A percentile compares a stretch with the other conserved stretches of the same genome.
Evolutionary conservation across 2,888 invertebrate species (phyloP).

Genomic region (Aphidoletes aphidimyza): DNA sequence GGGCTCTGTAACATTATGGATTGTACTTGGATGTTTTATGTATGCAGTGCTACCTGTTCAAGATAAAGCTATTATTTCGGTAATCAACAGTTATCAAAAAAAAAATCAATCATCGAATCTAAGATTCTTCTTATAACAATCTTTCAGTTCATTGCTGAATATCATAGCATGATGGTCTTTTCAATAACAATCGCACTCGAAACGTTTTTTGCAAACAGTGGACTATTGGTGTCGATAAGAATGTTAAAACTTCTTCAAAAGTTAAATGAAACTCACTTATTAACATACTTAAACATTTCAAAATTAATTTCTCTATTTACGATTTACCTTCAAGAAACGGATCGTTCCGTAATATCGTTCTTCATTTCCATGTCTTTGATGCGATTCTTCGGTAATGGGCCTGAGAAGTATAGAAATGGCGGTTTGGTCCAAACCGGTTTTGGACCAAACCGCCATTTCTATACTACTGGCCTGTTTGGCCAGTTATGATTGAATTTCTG

Average conservation of each 20-base stretch:
- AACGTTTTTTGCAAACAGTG: conserved; percentile 73
- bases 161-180: conserved; percentile 59
- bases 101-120: no score
- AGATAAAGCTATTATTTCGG: no score
- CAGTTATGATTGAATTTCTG: conserved; percentile 17
- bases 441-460: no score
- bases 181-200: conserved; percentile 71
- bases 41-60: conserved; percentile 57
- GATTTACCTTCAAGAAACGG: conserved; percentile 69
- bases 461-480: conserved; percentile 71
- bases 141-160: background rate
- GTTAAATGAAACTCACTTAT: conserved; percentile 59
- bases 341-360: conserved; percentile 68
- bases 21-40: conserved; percentile 64
- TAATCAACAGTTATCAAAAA: no score
- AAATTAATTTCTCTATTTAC: conserved; percentile 66
- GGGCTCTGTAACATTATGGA: conserved; percentile 68
- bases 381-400: conserved; percentile 68
- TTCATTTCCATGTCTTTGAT: conserved; percentile 68
- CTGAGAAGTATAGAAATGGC: no score
- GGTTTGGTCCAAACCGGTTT: no score
- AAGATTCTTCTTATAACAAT: no score
- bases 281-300: conserved; percentile 62
- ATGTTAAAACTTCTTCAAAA: conserved; percentile 65
- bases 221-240: conserved; percentile 69